Evolutionary conservation across 2,797 vertebrate species (phyloP), one percentile per base, ranked within the genome.

Genomic region (Melanotaenia parkinsoni): DNA sequence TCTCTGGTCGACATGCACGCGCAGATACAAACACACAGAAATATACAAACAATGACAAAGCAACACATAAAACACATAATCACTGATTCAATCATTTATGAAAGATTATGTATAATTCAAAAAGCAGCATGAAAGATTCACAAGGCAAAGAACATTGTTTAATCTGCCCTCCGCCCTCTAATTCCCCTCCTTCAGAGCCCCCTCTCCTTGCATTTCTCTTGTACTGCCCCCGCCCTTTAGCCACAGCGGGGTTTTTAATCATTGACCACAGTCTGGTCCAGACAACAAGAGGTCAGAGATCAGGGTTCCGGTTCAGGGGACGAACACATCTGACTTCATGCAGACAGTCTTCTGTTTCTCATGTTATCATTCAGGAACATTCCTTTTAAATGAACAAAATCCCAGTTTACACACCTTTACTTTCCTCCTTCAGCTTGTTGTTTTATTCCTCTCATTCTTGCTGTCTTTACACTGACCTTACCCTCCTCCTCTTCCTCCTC

Each of bases 71-170:
- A 62, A 53, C 81, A 85, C 83, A 84, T 88, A 88, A 88, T 91
- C 82, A 82, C 72, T 65, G 50, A 80, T 88, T 89, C 85, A 94
- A 91, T 92, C 78, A 91, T 91, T 91, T 89, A 92, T 91, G 81
- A 88, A 87, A 91, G 83, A 67, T 84, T 71, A 91, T 88, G 84
- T 87, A 91, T 91, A 90, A 93, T 94, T 92, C 82, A 93, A 87
- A 87, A 88, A 86, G 40, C 85, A 86, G 82, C 83, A 87, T 91
- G 80, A 90, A 91, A 91, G 72, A 90, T 91, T 89, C 81, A 90
- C 67, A 79, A 81, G 76, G 83, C 61, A 67, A 79, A 74, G 80
- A 88, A 86, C 88, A 85, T 86, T 92, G 89, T 91, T 93, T 91
- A 89, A 91, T 84, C 81, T 86, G 78, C 65, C 78, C 73, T 77